A percentile compares a stretch with the other conserved stretches of the same genome.
Evolutionary conservation across 2,888 invertebrate genomes (phyloP).

Genomic region (Drosophila macrothrix): DNA sequence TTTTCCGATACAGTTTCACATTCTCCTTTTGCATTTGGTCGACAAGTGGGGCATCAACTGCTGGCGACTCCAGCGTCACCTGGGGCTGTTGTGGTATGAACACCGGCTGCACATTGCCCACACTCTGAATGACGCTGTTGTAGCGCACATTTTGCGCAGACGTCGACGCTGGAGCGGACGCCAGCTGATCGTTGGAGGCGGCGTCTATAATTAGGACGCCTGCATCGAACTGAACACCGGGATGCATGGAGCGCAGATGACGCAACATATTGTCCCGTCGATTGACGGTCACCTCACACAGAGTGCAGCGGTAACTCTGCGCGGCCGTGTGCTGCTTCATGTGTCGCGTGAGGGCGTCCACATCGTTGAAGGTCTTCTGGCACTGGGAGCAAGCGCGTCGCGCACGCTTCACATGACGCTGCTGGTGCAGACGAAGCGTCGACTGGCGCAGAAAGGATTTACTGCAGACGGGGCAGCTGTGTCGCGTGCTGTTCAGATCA

Average conservation of each 20-base stretch:
- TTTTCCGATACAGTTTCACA: slow-evolving; percentile 69
- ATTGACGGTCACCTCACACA: slow-evolving; percentile 90
- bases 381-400: slow-evolving; percentile 89
- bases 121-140: slow-evolving; percentile 83
- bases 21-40: slow-evolving; percentile 57
- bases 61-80: slow-evolving; percentile 8
- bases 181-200: not conserved
- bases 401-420: slow-evolving; percentile 86
- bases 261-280: slow-evolving; percentile 92
- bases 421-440: slow-evolving; percentile 87
- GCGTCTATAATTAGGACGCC: slow-evolving; percentile 57
- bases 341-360: slow-evolving; percentile 90
- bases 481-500: slow-evolving; percentile 56
- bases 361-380: slow-evolving; percentile 88
- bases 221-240: slow-evolving; percentile 82
- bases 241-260: slow-evolving; percentile 91
- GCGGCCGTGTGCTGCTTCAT: slow-evolving; percentile 82
- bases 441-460: slow-evolving; percentile 88
- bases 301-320: slow-evolving; percentile 88
- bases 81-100: slow-evolving; percentile 24
- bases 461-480: slow-evolving; percentile 87
- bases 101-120: slow-evolving; percentile 83
- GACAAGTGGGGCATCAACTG: slow-evolving; percentile 16
- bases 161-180: not conserved
- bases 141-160: slow-evolving; percentile 51